Conservation (phyloP, 1,140 invertebrate species). For the Sesamia nonagrioides region DNA sequence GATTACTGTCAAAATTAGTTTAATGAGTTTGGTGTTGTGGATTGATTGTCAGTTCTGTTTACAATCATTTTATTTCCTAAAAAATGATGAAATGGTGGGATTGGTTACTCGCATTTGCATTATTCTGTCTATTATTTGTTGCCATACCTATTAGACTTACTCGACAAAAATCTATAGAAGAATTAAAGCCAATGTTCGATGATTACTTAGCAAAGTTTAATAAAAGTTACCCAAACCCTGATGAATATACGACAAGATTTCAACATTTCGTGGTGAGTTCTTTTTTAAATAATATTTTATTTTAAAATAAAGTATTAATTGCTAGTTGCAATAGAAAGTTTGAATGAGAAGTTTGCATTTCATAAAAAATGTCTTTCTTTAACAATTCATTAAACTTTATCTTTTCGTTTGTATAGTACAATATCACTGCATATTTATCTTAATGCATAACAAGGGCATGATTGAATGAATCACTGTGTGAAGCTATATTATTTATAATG, state of each 20-base stretch:
- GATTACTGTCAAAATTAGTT: conserved; percentile 16
- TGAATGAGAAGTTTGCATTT: neutral
- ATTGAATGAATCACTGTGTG: neutral
- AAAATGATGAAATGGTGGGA: conserved; percentile 83
- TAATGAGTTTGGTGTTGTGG: neutral
- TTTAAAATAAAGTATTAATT: neutral
- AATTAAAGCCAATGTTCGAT: conserved; percentile 87
- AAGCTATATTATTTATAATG: neutral
- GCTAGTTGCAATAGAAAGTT: neutral
- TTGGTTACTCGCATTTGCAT: conserved; percentile 71
- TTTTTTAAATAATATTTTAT: neutral
- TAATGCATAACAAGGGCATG: conserved; percentile 6
- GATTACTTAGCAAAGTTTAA: conserved; percentile 90
- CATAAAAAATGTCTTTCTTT: conserved; percentile 2
- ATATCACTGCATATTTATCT: conserved; percentile 7
- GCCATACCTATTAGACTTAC: conserved; percentile 73
- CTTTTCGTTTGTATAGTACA: neutral
- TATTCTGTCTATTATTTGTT: conserved; percentile 76
- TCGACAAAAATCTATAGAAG: conserved; percentile 60
- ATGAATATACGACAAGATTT: conserved; percentile 89
- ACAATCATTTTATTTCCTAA: conserved; percentile 52
- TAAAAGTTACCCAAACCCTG: conserved; percentile 89
- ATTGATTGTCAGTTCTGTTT: conserved; percentile 26
- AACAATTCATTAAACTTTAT: neutral
- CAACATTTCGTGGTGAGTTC: conserved; percentile 90